Conservation (phyloP, 2,113 vertebrate species). For the sheep (Ovis aries) region ARS-UI_Ramb_v3.0 NC_056055.1:120285501-120286000, state of each 20-base stretch:
- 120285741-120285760: background rate
- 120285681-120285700: background rate
- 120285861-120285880: constrained; percentile 92
- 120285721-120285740: background rate
- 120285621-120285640: background rate
- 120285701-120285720: background rate
- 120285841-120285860: constrained; percentile 95
- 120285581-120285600: background rate
- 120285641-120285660: background rate
- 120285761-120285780: background rate
- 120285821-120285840: constrained; percentile 95
- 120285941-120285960: background rate
- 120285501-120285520: background rate
- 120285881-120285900: constrained; percentile 86
- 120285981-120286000: background rate
- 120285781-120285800: constrained; percentile 62
- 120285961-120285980: background rate
- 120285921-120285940: background rate
- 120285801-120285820: constrained; percentile 90
- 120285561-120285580: background rate
- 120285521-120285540: background rate
- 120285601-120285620: background rate
- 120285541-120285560: background rate
- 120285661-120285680: background rate
- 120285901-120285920: constrained; percentile 82